Evolutionary conservation across 30 jellyfish, hydroid and myxozoan species (phyloP), one percentile per base, ranked within the genome.

Genomic region (Phacellophora camtschatica): DNA sequence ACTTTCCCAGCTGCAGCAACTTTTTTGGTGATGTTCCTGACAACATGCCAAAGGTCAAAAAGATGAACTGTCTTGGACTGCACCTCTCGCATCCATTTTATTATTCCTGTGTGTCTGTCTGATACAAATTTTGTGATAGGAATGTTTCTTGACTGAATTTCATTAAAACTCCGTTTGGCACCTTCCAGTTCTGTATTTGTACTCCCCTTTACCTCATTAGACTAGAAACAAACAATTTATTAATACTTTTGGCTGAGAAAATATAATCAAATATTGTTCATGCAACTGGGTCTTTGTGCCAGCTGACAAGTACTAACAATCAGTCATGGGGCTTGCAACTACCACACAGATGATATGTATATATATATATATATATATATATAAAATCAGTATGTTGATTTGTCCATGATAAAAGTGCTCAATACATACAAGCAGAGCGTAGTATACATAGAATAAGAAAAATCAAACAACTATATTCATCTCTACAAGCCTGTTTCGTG

Each of bases 11-110:
- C n/a, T n/a, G n/a, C n/a, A n/a, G n/a, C n/a, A n/a, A 74, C 25
- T 76, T 76, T 57, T 29, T 62, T 67, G 4, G 29, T 1, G 7
- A 81, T 50, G 19, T 32, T 33, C 31, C 50, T 66, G 23, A 36
- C 71, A 27, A 81, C 37, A 61, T 81, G 80, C 93, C 93, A 43
- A 0, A 48, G 43, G 41, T 78, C 74, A 78, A 32, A 61, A 36
- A 10, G 57, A 29, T 78, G 90, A 8, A 7, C 54, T 5, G 43
- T 46, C 9, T 46, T 66, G 4, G 88, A 24, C 24, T 81, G 67
- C 19, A 16, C 19, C 27, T 35, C 88, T 18, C 93, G 27, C 12
- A 81, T 3, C 79, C 77, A 67, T 29, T 81, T 81, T 16, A 81
- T 8, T 20, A 81, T 66, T 18, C 73, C 50, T 3, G 3, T 66